Conservation (phyloP, 2,113 vertebrate genomes). For the Laticauda laticaudata region DNA sequence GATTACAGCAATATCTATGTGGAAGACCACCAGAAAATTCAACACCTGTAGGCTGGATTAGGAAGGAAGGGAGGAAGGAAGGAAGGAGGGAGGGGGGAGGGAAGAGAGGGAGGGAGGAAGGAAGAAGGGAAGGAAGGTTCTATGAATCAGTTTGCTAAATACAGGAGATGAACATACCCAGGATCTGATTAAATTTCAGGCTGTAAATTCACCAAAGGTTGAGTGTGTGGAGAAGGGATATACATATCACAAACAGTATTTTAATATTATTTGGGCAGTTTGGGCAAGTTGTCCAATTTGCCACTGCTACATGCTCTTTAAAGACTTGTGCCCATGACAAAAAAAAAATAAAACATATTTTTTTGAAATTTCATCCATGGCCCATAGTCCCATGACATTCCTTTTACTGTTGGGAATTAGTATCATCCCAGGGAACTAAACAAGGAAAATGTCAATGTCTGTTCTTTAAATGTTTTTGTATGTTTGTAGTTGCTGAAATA, state of each 20-base stretch:
- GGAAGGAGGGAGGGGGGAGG: too few relatives aligned
- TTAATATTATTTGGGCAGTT: background rate
- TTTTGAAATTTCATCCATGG: background rate
- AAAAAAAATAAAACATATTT: too few relatives aligned
- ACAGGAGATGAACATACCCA: background rate
- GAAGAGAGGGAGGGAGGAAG: too few relatives aligned
- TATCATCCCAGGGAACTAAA: background rate
- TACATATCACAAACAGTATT: background rate
- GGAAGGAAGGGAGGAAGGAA: background rate
- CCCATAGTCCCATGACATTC: background rate
- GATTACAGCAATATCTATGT: background rate
- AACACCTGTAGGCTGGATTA: background rate
- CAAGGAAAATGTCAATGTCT: background rate
- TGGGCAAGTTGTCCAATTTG: background rate
- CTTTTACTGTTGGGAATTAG: background rate
- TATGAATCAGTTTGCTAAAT: background rate
- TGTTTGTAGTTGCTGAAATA: conserved; percentile 39
- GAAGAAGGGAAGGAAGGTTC: background rate
- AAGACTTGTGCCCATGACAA: background rate
- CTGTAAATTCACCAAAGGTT: background rate
- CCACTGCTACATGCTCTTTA: background rate
- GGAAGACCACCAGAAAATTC: background rate
- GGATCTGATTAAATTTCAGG: background rate
- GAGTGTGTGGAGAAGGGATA: background rate
- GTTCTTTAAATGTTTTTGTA: conserved; percentile 53